These are phyloP conservation scores for Anolis carolinensis DNA, from an alignment of 2,113 vertebrate species.

Conservation along the genomic window DNA sequence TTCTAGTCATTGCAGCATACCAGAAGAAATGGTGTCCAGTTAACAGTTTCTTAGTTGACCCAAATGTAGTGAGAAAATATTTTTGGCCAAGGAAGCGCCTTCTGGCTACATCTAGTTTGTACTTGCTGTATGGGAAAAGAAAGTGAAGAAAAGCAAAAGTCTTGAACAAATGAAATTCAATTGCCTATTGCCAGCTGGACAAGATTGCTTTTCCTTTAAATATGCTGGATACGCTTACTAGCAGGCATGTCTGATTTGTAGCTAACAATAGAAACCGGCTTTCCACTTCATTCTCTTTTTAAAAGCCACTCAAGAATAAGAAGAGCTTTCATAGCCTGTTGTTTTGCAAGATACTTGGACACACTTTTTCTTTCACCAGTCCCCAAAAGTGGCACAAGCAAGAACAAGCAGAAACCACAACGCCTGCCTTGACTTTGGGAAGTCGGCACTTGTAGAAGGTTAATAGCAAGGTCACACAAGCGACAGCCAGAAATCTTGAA, in stretches of 20 bases:
- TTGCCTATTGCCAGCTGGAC: not conserved
- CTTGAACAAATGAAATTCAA: slow-evolving; percentile 10
- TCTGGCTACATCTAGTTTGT: not conserved
- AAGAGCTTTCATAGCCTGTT: not conserved
- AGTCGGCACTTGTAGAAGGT: not conserved
- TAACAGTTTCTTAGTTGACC: not conserved
- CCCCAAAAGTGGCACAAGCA: not conserved
- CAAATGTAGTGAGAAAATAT: not conserved
- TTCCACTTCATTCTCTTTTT: slow-evolving; percentile 33
- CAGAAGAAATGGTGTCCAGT: not conserved
- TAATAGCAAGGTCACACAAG: not conserved
- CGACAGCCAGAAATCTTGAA: not conserved
- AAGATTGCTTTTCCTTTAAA: not conserved
- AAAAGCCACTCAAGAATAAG: not conserved
- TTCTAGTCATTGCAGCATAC: not conserved
- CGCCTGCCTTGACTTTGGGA: not conserved
- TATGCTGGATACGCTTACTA: slow-evolving; percentile 2
- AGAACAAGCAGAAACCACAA: not conserved
- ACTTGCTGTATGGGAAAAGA: not conserved
- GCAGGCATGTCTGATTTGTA: not conserved
- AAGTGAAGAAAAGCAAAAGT: slow-evolving; percentile 2
- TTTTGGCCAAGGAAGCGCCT: not conserved
- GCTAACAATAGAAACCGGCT: slow-evolving; percentile 12
- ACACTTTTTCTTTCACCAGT: not conserved
- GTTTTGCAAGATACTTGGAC: not conserved